Percentiles rank a stretch among this genome's conserved stretches.
These are phyloP conservation scores for Psittacula cyanocephala DNA, from an alignment of 2,113 vertebrate species.

Conservation along the genomic window DNA sequence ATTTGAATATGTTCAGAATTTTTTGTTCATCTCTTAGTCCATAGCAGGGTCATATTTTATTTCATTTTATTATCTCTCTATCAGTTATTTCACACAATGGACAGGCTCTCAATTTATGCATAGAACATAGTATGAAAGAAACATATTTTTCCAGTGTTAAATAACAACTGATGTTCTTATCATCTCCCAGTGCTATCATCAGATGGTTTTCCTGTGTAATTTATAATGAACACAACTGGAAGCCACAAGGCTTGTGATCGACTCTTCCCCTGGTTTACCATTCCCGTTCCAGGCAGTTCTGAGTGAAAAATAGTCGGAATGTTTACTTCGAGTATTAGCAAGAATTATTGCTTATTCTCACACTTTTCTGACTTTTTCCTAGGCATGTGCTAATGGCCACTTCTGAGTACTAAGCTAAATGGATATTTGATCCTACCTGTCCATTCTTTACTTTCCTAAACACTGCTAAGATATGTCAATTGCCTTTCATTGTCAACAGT, in stretches of 20 bases:
- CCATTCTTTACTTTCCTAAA: not conserved
- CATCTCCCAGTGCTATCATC: not conserved
- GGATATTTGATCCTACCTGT: not conserved
- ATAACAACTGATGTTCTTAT: not conserved
- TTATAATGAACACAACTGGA: not conserved
- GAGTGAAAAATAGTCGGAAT: not conserved
- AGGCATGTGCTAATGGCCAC: not conserved
- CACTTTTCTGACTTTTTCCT: not conserved
- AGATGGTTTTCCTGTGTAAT: not conserved
- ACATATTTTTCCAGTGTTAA: not conserved
- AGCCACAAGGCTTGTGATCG: accelerated
- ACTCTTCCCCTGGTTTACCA: not conserved
- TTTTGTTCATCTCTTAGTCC: not conserved
- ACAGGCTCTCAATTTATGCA: not conserved
- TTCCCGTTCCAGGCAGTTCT: not conserved
- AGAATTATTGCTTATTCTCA: not conserved
- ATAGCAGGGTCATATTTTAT: not conserved
- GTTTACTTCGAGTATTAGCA: not conserved
- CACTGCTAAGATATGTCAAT: not conserved
- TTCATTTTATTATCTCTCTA: not conserved
- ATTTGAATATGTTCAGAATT: not conserved
- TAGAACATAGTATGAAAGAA: not conserved
- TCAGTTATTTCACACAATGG: not conserved
- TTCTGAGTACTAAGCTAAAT: not conserved
- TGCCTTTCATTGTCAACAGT: not conserved